phyloP scores from a whole-genome alignment of 2,113 vertebrate species.

The Oostethus manadensis region DNA sequence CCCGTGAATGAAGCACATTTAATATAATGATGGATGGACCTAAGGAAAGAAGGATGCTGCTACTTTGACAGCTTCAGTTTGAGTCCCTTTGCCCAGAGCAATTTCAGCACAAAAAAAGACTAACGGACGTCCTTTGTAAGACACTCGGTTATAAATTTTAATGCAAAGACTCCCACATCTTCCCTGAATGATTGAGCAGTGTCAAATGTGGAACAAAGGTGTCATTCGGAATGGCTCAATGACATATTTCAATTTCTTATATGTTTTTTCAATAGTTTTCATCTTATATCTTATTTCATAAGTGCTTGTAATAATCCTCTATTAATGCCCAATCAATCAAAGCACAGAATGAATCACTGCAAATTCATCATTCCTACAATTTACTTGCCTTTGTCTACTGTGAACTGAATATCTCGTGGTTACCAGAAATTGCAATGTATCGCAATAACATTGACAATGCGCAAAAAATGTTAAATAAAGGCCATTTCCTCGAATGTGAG shows the following conservation, averaged over 20 bases:
- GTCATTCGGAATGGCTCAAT: conserved; percentile 15
- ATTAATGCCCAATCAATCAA: background rate
- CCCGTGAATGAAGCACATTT: background rate
- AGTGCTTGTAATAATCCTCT: background rate
- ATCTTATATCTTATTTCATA: background rate
- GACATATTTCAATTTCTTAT: background rate
- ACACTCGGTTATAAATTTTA: conserved; percentile 32
- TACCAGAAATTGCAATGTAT: too few species aligned
- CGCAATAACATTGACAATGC: too few species aligned
- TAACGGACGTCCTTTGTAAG: conserved; percentile 27
- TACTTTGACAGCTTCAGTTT: conserved; percentile 12
- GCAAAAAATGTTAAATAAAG: too few species aligned
- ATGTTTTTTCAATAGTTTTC: conserved; percentile 1
- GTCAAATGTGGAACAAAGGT: conserved; percentile 19
- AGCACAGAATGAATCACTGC: background rate
- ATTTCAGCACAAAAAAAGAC: conserved; percentile 20
- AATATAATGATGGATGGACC: too few species aligned
- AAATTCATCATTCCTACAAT: background rate
- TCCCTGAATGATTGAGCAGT: conserved; percentile 35
- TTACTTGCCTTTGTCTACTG: background rate
- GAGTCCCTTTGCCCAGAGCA: conserved; percentile 21
- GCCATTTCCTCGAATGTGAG: too few species aligned
- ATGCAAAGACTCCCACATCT: conserved; percentile 29
- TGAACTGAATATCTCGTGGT: background rate
- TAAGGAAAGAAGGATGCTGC: background rate